Conservation (phyloP, 2,113 vertebrate species). For the Danio rerio region DNA sequence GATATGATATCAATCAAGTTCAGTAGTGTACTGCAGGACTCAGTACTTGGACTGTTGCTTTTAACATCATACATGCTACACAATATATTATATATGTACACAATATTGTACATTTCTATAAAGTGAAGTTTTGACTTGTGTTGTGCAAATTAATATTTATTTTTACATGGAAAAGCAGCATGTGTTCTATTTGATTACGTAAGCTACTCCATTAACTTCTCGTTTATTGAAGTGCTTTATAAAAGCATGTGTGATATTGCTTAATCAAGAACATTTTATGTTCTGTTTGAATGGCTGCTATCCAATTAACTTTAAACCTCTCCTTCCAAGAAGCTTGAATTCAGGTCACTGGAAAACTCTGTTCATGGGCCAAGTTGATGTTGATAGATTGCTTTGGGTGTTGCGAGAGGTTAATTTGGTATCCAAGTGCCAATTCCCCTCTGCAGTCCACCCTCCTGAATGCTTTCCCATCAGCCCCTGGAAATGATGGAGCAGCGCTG, state of each 20-base stretch:
- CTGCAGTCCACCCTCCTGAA: not conserved
- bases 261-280: not conserved
- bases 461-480: slow-evolving; percentile 37
- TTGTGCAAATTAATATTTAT: too few species aligned
- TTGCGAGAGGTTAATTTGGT: slow-evolving; percentile 33
- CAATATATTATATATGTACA: too few species aligned
- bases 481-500: slow-evolving; percentile 45
- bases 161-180: too few species aligned
- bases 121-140: too few species aligned
- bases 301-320: not conserved
- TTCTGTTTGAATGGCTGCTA: not conserved
- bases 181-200: not conserved
- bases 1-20: too few species aligned
- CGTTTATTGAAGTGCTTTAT: not conserved
- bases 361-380: not conserved
- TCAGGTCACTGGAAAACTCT: slow-evolving; percentile 24
- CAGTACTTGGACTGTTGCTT: too few species aligned
- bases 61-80: too few species aligned
- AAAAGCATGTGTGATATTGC: not conserved
- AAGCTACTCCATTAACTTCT: not conserved
- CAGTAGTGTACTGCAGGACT: too few species aligned
- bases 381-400: slow-evolving; percentile 16
- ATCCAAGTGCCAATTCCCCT: slow-evolving; percentile 3
- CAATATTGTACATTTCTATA: too few species aligned
- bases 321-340: not conserved